phyloP scores from a whole-genome alignment of 2,113 vertebrate genomes.

The Laticauda laticaudata region DNA sequence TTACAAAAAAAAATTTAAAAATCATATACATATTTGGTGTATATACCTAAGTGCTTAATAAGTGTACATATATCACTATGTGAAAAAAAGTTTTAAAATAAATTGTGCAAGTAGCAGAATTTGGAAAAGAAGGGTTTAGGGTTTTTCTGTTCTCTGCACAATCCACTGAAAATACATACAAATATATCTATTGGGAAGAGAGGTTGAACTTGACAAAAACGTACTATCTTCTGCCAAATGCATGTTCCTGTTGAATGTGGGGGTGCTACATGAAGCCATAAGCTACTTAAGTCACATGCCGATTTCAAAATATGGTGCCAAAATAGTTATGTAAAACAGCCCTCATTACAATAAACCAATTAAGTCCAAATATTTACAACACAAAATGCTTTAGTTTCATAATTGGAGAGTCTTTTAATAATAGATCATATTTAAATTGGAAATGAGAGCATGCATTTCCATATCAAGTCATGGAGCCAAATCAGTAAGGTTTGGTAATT shows the following conservation, averaged over 20 bases:
- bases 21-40: not conserved
- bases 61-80: not conserved
- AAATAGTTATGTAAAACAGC: slow-evolving; percentile 22
- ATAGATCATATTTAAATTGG: slow-evolving; percentile 32
- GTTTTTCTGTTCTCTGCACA: slow-evolving; percentile 33
- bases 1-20: not conserved
- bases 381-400: not conserved
- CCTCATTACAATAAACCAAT: slow-evolving; percentile 16
- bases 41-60: not conserved
- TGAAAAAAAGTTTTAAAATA: slow-evolving; percentile 33
- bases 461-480: slow-evolving; percentile 34
- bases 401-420: not conserved
- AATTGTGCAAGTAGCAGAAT: slow-evolving; percentile 44
- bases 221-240: slow-evolving; percentile 42
- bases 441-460: slow-evolving; percentile 17
- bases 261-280: slow-evolving; percentile 28
- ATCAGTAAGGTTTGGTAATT: not conserved
- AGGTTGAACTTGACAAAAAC: slow-evolving; percentile 39
- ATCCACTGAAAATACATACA: slow-evolving; percentile 40
- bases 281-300: not conserved
- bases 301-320: slow-evolving; percentile 23
- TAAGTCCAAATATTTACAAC: slow-evolving; percentile 16
- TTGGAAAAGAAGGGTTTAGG: not conserved
- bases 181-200: slow-evolving; percentile 34
- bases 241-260: slow-evolving; percentile 50